Percentiles rank a stretch among this genome's conserved stretches.
phyloP scores from a whole-genome alignment of 2,888 invertebrate genomes.

The Acleris holmiana region DNA sequence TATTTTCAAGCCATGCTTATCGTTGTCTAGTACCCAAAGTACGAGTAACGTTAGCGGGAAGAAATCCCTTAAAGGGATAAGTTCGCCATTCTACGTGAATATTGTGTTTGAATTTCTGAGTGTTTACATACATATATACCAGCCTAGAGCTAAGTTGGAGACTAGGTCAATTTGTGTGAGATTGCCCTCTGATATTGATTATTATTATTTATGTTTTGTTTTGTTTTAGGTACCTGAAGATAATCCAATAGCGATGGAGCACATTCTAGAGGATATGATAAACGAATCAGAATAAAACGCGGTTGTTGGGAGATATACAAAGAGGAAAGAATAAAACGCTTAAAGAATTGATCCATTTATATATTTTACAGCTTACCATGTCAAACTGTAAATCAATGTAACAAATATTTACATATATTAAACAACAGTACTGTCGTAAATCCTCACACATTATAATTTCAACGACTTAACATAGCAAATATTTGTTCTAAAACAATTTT shows the following conservation, averaged over 20 bases:
- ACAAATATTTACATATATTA: conserved; percentile 32
- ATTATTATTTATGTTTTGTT: not conserved
- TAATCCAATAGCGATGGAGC: conserved; percentile 74
- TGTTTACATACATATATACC: too few species aligned
- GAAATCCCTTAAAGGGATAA: too few species aligned
- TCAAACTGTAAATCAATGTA: conserved; percentile 20
- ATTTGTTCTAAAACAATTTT: conserved; percentile 7
- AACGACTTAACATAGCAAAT: conserved; percentile 2
- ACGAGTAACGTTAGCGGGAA: too few species aligned
- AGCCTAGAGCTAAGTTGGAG: too few species aligned
- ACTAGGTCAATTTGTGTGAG: too few species aligned
- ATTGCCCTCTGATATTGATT: too few species aligned
- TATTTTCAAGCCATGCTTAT: too few species aligned
- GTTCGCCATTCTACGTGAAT: too few species aligned
- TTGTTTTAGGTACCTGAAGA: conserved; percentile 72
- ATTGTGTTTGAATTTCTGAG: too few species aligned
- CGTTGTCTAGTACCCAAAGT: too few species aligned
- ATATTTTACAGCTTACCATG: conserved; percentile 25
- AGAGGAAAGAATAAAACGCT: not conserved
- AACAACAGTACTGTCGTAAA: conserved; percentile 42
- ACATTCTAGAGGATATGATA: conserved; percentile 64
- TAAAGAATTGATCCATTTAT: conserved; percentile 10
- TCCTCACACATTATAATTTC: conserved; percentile 43
- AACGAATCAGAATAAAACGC: conserved; percentile 38
- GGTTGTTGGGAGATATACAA: conserved; percentile 36